Evolutionary conservation across 2,113 vertebrate species (phyloP), one percentile per base, ranked within the genome.

Genomic region (Cyrtonyx montezumae): DNA sequence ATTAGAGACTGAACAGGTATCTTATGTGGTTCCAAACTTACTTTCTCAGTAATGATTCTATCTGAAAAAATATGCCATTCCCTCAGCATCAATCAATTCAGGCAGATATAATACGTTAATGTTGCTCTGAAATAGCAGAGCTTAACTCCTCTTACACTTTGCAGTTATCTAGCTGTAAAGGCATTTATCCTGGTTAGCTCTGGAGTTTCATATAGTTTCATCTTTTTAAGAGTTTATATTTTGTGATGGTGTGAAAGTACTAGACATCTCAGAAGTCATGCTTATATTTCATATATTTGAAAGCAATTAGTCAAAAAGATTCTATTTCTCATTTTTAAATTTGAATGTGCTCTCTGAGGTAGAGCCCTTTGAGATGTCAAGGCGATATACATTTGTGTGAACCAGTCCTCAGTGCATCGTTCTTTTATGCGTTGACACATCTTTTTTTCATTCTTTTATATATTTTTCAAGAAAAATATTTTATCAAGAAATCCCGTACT

Each of bases 291-390:
- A 34, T 45, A 18, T 86, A 4, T 45, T 90, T 66, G 83, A 93
- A 95, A 78, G 86, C 71, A 79, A 73, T 90, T 91, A 91, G 55
- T 85, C 73, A 74, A 59, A 66, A 69, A 75, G 62, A 16, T 46
- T 90, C 53, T 9, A 4, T 62, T 94, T 48, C 82, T 87, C 56
- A 58, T 91, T 91, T 93, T 58, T 69, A 80, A 85, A 77, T 63
- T 79, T 79, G 42, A 67, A 69, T 23, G 23, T 83, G n/a, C 8
- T 63, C 59, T 76, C 49, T 61, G 80, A 93, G 85, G 68, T 21
- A 73, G 45, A 91, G 17, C 21, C 18, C 37, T 81, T 62, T 22
- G 77, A 63, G 83, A 84, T 32, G 5, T 0, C 69, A 61, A 90
- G 86, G 61, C 46, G 63, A 86, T 88, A 67, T 42, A 55, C 26